Evolutionary conservation across 2,797 vertebrate genomes (phyloP).

Genomic region (Vultur gryphus): DNA sequence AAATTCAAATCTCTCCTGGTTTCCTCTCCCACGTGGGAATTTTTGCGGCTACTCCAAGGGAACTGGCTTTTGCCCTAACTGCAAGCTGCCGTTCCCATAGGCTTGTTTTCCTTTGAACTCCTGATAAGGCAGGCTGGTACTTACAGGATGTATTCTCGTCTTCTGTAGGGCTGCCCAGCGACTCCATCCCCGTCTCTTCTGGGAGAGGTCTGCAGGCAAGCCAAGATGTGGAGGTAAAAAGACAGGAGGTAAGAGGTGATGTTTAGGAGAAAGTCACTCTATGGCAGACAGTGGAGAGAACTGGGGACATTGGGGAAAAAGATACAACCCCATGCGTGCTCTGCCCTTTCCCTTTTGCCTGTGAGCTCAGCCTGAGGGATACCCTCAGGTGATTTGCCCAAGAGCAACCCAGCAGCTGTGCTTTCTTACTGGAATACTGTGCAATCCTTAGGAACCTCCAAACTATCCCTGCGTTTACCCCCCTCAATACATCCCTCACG

Average conservation of each 20-base stretch:
- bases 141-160: conserved; percentile 83
- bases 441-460: not conserved
- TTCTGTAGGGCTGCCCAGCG: conserved; percentile 80
- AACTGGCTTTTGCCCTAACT: not conserved
- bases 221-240: not conserved
- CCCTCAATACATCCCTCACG: not conserved
- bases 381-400: not conserved
- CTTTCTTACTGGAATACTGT: not conserved
- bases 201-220: conserved; percentile 81
- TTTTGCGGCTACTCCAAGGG: not conserved
- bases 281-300: not conserved
- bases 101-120: not conserved
- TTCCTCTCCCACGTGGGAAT: not conserved
- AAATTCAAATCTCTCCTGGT: not conserved
- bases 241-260: not conserved
- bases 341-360: not conserved
- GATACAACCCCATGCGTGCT: rapidly evolving
- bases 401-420: not conserved
- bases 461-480: not conserved
- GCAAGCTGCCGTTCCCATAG: not conserved
- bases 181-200: conserved; percentile 88
- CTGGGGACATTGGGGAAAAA: not conserved
- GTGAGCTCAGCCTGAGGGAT: not conserved
- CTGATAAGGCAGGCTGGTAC: conserved; percentile 38
- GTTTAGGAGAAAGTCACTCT: not conserved